Conservation (phyloP, 1,140 invertebrate species). For the Macrobrachium nipponense region DNA sequence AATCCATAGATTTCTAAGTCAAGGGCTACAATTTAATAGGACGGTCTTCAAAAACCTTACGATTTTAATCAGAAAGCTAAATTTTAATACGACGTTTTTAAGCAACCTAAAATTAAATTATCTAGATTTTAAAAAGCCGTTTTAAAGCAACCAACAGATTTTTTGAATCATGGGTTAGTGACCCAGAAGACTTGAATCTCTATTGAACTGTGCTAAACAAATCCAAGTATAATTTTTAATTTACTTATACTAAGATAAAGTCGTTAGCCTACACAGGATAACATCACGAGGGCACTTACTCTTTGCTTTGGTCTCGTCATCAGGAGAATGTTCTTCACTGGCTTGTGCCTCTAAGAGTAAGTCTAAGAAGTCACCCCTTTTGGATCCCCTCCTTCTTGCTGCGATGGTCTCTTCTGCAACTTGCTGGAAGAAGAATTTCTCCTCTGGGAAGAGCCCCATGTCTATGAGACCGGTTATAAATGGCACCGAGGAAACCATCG, state of each 20-base stretch:
- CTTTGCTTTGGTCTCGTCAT: neutral
- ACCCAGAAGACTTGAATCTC: too few species aligned
- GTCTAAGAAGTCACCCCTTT: constrained; percentile 68
- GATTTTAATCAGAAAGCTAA: too few species aligned
- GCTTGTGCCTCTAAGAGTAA: constrained; percentile 68
- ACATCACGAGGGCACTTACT: neutral
- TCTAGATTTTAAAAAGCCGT: too few species aligned
- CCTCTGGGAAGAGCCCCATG: neutral
- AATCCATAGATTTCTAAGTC: too few species aligned
- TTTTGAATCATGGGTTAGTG: too few species aligned
- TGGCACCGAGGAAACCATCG: neutral
- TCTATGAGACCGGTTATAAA: constrained; percentile 13
- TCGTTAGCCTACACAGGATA: neutral
- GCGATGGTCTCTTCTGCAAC: constrained; percentile 31
- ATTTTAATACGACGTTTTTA: too few species aligned
- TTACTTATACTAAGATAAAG: neutral
- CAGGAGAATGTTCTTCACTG: constrained; percentile 62
- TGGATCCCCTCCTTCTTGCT: neutral
- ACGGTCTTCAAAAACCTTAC: too few species aligned
- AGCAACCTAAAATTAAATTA: too few species aligned
- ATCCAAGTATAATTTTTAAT: neutral
- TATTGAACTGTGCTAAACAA: too few species aligned
- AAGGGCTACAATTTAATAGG: too few species aligned
- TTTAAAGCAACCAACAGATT: too few species aligned
- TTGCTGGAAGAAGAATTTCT: constrained; percentile 33